Base-by-base conservation (phyloP, 2,797 vertebrate genomes). In the Micrastur ruficollis region DNA sequence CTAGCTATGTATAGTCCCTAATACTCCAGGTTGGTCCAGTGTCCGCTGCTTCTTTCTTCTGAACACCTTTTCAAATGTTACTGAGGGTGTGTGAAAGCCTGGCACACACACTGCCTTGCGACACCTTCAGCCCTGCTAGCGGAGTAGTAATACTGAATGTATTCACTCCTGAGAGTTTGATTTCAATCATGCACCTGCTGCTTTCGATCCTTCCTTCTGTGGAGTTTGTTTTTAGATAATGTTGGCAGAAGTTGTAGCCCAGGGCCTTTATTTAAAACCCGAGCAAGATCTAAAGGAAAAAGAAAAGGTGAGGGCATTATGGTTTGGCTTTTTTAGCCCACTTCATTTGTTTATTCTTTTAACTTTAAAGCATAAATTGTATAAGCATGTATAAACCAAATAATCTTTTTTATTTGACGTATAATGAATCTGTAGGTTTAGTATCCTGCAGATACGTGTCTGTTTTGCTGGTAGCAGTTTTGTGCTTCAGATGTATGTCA, bases 161-260 rank as follows among this genome's bases (percentile, higher is more conserved):
- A 55, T 82, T 96, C 63, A 22, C 63, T 97, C 90, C 81, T 44
- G 71, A 90, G 83, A 95, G 97, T 95, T 80, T 95, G 84, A 92
- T 93, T 96, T 93, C 96, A 91, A 38, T 91, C 82, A n/a, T 63
- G 87, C 98, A 98, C 98, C 98, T 98, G 98, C 96, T 98, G 88
- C 96, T 98, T 98, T 98, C 98, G 73, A 82, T 96, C 95, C 89
- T 95, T 89, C 89, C 88, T 97, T 96, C 90, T 76, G 90, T 70
- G 59, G 71, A 95, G 90, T 92, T 56, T 95, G 61, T 88, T 97
- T 97, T 97, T 89, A 95, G 96, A 80, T 94, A 91, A 83, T 79
- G 81, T 88, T 95, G 97, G 81, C 93, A 87, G 87, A 92, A 96
- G 74, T 92, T 97, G 96, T 91, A 97, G 91, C 93, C 90, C 62